phyloP scores from a whole-genome alignment of 2,888 invertebrate genomes.

The Euzophera pinguis region DNA sequence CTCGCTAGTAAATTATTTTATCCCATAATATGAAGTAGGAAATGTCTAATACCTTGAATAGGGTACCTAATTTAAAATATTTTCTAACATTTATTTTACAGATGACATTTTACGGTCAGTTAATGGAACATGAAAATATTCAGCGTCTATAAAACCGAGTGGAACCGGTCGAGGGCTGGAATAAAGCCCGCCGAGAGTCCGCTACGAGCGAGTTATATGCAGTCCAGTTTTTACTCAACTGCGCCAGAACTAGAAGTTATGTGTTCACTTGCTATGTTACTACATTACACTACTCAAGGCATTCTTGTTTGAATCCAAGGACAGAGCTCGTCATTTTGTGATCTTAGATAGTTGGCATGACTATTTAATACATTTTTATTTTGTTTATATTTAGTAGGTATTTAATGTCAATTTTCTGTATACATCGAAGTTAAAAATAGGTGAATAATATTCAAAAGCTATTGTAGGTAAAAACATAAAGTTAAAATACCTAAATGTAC shows the following conservation, averaged over 20 bases:
- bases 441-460: too few relatives aligned
- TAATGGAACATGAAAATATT: slow-evolving; percentile 31
- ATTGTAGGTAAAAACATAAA: too few relatives aligned
- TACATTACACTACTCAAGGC: not conserved
- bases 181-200: slow-evolving; percentile 23
- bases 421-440: too few relatives aligned
- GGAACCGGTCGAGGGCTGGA: slow-evolving; percentile 35
- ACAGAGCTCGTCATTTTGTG: not conserved
- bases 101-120: slow-evolving; percentile 20
- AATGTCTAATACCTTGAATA: not conserved
- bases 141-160: slow-evolving; percentile 30
- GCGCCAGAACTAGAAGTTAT: slow-evolving; percentile 3
- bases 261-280: not conserved
- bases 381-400: too few relatives aligned
- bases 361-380: too few relatives aligned
- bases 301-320: not conserved
- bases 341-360: too few relatives aligned
- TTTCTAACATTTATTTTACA: not conserved
- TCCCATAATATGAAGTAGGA: not conserved
- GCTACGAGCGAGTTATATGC: slow-evolving; percentile 19
- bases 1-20: not conserved
- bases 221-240: slow-evolving; percentile 11
- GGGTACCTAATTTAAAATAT: not conserved
- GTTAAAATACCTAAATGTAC: too few relatives aligned
- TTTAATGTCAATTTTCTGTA: too few relatives aligned